Evolutionary conservation across 2,113 vertebrate species (phyloP), one percentile per base, ranked within the genome.

Genomic region (Lanius ludovicianus): DNA sequence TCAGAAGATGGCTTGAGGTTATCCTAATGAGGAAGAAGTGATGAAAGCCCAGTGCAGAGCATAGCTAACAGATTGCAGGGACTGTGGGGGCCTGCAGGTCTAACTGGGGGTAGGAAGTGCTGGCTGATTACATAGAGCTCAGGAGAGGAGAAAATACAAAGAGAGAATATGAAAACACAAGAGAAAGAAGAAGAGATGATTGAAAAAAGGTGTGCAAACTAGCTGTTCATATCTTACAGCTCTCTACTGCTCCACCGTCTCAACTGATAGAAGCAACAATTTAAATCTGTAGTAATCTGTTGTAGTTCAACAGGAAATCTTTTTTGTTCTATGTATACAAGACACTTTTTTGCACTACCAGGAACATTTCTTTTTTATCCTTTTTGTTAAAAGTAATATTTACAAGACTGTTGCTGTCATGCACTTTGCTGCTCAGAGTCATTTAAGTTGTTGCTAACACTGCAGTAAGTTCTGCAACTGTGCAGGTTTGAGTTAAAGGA

Each of bases 81-180:
- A 7, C 52, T 31, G 28, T 0, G 0, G 18, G 21, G 17, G 7
- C 33, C 59, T 79, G 50, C 17, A 31, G 57, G 44, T 47, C 39
- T 79, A 1, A 1, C 15, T 0, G 0, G 10, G 30, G 22, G 4
- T 24, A 10, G n/a, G 56, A 62, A 46, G 21, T 5, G 0, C 31
- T 9, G 2, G 35, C 6, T 31, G 8, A 33, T 67, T 53, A 37
- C 9, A 19, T 3, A 30, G 27, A 22, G 4, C 15, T 65, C 20
- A 25, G 10, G 1, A 5, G 37, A 21, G 27, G 39, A 52, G n/a
- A 39, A 88, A 68, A 22, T n/a, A 28, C 0, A 6, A 63, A 91
- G 14, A 47, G 2, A 64, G 6, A 17, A 18, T 52, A 52, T 19
- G 20, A 60, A 80, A 73, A 39, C 16, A 12, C 6, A 33, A 42